Evolutionary conservation across 2,113 vertebrate genomes (phyloP).

Genomic region (Pipra filicauda): DNA sequence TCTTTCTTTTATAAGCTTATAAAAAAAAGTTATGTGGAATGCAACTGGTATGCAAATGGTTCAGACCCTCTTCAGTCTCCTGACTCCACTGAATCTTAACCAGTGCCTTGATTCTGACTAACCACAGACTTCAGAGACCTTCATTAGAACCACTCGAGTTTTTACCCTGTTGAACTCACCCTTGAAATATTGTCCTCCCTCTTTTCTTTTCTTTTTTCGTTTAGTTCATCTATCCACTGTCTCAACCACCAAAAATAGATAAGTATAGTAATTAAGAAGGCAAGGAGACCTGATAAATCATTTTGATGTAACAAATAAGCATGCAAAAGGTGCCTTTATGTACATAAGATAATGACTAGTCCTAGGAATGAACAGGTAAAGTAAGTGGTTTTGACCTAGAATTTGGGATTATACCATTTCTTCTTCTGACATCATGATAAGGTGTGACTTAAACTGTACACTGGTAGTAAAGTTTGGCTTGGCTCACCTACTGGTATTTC

Average conservation of each 20-base stretch:
- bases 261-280: background rate
- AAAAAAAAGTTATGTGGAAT: background rate
- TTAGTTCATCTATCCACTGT: background rate
- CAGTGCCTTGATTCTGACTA: background rate
- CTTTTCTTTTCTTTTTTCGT: background rate
- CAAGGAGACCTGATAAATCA: background rate
- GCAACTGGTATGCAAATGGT: background rate
- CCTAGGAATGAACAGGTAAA: background rate
- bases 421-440: background rate
- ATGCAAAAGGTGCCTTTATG: background rate
- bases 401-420: background rate
- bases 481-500: background rate
- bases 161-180: background rate
- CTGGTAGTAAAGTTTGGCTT: background rate
- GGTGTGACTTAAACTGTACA: background rate
- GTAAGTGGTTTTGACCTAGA: background rate
- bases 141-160: background rate
- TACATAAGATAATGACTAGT: background rate
- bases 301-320: background rate
- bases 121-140: background rate
- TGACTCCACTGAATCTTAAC: background rate
- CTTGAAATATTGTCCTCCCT: background rate
- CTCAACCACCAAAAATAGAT: background rate
- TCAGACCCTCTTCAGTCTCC: background rate
- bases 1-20: background rate